phyloP scores from a whole-genome alignment of 2,113 vertebrate species.

The Ptilorrhoa leucosticta region DNA sequence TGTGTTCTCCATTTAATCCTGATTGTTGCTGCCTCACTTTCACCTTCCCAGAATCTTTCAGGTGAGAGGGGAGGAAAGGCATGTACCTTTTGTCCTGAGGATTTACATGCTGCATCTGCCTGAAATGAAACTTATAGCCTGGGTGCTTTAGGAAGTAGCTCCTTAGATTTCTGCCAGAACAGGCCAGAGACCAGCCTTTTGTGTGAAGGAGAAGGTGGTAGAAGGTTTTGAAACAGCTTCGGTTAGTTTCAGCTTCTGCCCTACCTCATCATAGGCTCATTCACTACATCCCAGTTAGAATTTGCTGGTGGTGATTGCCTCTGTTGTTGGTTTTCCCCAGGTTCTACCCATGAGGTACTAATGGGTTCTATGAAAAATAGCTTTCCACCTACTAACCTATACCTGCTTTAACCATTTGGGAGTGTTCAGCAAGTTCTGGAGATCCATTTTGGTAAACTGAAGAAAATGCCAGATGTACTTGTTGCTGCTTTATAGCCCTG shows the following conservation, averaged over 20 bases:
- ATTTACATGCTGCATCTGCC: neutral
- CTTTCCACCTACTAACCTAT: neutral
- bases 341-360: neutral
- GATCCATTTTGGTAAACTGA: neutral
- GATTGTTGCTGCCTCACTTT: neutral
- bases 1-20: neutral
- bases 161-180: neutral
- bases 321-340: neutral
- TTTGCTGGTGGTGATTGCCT: neutral
- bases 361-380: neutral
- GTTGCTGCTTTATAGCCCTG: neutral
- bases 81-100: neutral
- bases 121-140: neutral
- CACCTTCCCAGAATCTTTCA: neutral
- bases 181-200: neutral
- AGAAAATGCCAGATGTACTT: neutral
- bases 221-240: neutral
- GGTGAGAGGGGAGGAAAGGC: neutral
- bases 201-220: neutral
- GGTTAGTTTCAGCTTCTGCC: neutral
- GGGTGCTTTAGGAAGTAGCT: neutral
- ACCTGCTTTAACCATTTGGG: neutral
- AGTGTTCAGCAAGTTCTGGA: neutral
- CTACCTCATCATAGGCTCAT: neutral
- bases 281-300: neutral